Evolutionary conservation across 2,113 vertebrate genomes (phyloP).

Genomic region (Parus major): DNA sequence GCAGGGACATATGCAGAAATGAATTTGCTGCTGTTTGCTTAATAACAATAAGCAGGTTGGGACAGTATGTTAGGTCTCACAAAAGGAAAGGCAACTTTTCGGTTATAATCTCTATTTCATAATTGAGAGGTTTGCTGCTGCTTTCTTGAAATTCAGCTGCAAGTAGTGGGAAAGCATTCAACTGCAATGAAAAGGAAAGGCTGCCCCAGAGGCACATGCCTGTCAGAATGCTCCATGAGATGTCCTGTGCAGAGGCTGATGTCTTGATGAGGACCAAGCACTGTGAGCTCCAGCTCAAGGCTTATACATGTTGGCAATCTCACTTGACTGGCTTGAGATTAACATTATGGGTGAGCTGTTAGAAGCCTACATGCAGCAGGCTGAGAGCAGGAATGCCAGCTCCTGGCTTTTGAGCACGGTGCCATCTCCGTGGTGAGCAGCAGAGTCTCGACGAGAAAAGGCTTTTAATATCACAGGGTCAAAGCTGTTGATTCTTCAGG

Average conservation of each 20-base stretch:
- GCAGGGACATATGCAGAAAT: background rate
- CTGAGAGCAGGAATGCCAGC: background rate
- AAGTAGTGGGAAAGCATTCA: background rate
- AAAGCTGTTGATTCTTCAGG: background rate
- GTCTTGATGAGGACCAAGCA: background rate
- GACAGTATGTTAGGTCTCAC: background rate
- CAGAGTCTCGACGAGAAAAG: background rate
- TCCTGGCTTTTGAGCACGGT: background rate
- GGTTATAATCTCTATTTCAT: background rate
- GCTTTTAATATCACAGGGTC: background rate
- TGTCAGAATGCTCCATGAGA: background rate
- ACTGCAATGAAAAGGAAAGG: background rate
- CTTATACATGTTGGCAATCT: background rate
- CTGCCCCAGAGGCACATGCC: background rate
- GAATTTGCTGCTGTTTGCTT: background rate
- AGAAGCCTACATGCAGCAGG: background rate
- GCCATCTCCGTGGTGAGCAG: background rate
- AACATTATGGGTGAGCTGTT: background rate
- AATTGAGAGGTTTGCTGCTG: background rate
- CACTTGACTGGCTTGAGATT: background rate
- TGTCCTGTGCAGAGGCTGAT: background rate
- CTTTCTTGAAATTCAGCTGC: background rate
- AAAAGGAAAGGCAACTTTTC: background rate
- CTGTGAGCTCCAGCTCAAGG: background rate
- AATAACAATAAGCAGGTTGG: constrained; percentile 21